Base-by-base conservation (phyloP, 2,888 invertebrate species). In the Ophion ellenae region DNA sequence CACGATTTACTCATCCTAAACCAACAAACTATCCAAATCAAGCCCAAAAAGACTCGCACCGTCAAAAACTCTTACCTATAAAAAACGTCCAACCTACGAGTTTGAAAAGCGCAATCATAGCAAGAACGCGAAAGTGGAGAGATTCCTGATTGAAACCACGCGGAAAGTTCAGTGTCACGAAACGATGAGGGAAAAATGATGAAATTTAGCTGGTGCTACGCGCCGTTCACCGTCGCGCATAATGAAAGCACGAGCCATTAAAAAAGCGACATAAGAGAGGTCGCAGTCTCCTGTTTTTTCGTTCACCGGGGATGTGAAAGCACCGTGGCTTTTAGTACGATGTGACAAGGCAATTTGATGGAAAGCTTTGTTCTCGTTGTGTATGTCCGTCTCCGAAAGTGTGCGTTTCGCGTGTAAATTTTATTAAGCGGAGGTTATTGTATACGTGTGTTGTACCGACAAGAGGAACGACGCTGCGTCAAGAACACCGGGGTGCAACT, bases 331-430 rank as follows among this genome's bases (percentile, higher is more conserved):
- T 75, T 45, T 63, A 80, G 61, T 64, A 63, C 57, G 47, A 70
- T 69, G 20, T 80, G 75, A 80, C 83, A 75, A 45, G 79, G 45
- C 57, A 63, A 69, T 84, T 84, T 79, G 47, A 80, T 63, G 45
- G 67, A 83, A 83, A 83, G 69, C 69, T 83, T 63, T 69, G 69
- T 24, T n/a, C 77, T 45, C n/a, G 45, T 67, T 69, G 59, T 47
- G 40, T 40, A 40, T 40, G 5, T 40, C 9, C 40, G 32, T 66
- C 32, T 47, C 36, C 10, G 28, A 57, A 40, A 77, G 24, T 32
- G 53, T 66, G 74, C 24, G 64, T 47, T 75, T 28, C 9, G n/a
- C n/a, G 75, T 45, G 47, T 64, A 66, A n/a, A 76, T 66, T 66
- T 57, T 32, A 20, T 24, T 11, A 69, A 47, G 66, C 14, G 2